Evolutionary conservation across 2,888 invertebrate genomes (phyloP).

Genomic region (Hartigia nigra): DNA sequence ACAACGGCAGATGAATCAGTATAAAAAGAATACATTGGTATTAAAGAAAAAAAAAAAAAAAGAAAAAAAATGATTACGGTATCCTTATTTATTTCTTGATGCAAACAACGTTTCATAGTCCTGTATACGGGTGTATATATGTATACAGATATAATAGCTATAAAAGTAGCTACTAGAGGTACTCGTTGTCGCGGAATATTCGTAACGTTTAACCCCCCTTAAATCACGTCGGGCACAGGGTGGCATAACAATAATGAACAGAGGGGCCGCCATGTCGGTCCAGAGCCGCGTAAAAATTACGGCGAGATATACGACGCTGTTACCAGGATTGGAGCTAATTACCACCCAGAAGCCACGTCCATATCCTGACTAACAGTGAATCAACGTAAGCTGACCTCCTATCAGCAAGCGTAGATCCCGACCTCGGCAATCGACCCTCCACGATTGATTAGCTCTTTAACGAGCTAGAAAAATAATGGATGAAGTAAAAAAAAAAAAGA

Average conservation of each 20-base stretch:
- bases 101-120: not conserved
- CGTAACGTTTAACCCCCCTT: constrained; percentile 20
- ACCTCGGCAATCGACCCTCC: constrained; percentile 45
- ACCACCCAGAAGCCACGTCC: constrained; percentile 60
- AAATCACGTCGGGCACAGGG: constrained; percentile 13
- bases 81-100: not conserved
- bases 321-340: constrained; percentile 61
- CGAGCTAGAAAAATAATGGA: constrained; percentile 41
- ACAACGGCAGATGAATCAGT: not conserved
- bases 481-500: not conserved
- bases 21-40: not conserved
- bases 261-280: constrained; percentile 48
- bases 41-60: no score
- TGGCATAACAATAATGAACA: constrained; percentile 53
- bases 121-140: not conserved
- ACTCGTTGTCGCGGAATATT: not conserved
- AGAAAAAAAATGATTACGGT: not conserved
- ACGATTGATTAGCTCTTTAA: constrained; percentile 55
- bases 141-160: not conserved
- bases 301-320: constrained; percentile 60
- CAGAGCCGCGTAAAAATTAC: constrained; percentile 49
- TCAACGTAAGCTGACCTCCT: constrained; percentile 52
- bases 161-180: not conserved
- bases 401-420: constrained; percentile 45
- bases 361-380: constrained; percentile 47